phyloP scores from a whole-genome alignment of 2,113 vertebrate genomes.

The Maccullochella peelii region DNA sequence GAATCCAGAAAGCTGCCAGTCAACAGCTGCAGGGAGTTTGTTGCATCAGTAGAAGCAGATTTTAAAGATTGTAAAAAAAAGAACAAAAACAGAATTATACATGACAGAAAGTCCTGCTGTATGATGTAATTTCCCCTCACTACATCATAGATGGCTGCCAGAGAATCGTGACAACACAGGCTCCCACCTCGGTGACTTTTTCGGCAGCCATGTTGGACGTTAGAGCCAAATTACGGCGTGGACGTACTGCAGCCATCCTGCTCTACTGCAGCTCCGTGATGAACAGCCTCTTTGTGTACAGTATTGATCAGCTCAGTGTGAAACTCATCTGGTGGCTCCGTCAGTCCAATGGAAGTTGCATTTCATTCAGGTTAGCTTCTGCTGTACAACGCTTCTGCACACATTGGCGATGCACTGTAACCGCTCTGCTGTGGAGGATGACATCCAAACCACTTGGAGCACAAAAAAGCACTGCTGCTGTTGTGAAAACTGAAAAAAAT shows the following conservation, averaged over 20 bases:
- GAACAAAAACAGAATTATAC: neutral
- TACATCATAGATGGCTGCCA: slow-evolving; percentile 32
- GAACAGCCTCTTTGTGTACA: slow-evolving; percentile 52
- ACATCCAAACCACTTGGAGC: slow-evolving; percentile 40
- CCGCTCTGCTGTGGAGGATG: slow-evolving; percentile 59
- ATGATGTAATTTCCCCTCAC: neutral
- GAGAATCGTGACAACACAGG: neutral
- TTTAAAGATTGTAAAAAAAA: no score
- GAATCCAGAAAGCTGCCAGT: neutral
- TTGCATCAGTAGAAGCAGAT: neutral
- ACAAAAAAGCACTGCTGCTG: slow-evolving; percentile 67
- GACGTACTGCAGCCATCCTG: neutral
- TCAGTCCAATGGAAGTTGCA: slow-evolving; percentile 49
- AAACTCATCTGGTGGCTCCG: slow-evolving; percentile 49
- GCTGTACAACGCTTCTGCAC: slow-evolving; percentile 78
- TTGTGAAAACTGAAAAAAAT: slow-evolving; percentile 62
- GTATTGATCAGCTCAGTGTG: slow-evolving; percentile 55
- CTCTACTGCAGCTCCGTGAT: slow-evolving; percentile 34
- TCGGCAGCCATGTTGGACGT: slow-evolving; percentile 12
- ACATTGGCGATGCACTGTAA: slow-evolving; percentile 68
- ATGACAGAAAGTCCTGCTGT: neutral
- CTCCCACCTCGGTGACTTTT: neutral
- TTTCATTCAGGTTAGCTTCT: slow-evolving; percentile 64
- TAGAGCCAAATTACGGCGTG: neutral
- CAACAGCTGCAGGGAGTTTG: slow-evolving; percentile 10